Evolutionary conservation across 2,888 invertebrate genomes (phyloP).

Genomic region (Athrips mouffetella): DNA sequence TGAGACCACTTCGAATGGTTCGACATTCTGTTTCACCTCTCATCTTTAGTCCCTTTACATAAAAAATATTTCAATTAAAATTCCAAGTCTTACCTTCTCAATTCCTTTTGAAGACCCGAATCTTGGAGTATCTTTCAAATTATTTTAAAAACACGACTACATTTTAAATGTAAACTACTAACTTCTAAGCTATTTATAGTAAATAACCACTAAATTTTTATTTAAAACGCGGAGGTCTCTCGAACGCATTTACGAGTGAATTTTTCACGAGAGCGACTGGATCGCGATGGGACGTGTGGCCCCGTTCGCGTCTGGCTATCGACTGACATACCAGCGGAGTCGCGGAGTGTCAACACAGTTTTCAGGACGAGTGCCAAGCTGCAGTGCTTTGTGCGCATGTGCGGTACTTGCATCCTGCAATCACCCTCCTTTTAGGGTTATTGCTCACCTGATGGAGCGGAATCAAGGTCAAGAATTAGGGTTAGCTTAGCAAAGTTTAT

Average conservation of each 20-base stretch:
- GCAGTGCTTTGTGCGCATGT: conserved; percentile 64
- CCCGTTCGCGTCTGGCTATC: conserved; percentile 46
- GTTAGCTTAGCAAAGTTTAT: neutral
- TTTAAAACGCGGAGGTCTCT: neutral
- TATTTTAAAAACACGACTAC: neutral
- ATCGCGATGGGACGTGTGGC: conserved; percentile 39
- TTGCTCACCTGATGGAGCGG: conserved; percentile 8
- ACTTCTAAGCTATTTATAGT: too few relatives aligned
- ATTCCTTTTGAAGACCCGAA: conserved; percentile 2
- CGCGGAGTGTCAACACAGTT: conserved; percentile 41
- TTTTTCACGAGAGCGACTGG: conserved; percentile 11
- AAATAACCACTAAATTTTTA: neutral
- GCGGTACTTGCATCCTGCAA: conserved; percentile 48
- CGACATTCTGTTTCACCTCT: conserved; percentile 5
- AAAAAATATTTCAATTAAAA: conserved; percentile 5
- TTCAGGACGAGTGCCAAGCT: conserved; percentile 55
- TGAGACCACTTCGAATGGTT: conserved; percentile 9
- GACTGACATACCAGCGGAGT: conserved; percentile 55
- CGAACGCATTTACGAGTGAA: conserved; percentile 19
- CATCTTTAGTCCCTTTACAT: neutral
- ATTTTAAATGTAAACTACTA: too few relatives aligned
- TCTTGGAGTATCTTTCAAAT: conserved; percentile 5
- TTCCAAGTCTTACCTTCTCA: conserved; percentile 1
- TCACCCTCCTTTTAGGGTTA: conserved; percentile 11
- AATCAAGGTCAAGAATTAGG: conserved; percentile 8